These are phyloP conservation scores for Pocillopora damicornis DNA, from an alignment of 64 coral and sea anemone genomes.

Conservation along the genomic window DNA sequence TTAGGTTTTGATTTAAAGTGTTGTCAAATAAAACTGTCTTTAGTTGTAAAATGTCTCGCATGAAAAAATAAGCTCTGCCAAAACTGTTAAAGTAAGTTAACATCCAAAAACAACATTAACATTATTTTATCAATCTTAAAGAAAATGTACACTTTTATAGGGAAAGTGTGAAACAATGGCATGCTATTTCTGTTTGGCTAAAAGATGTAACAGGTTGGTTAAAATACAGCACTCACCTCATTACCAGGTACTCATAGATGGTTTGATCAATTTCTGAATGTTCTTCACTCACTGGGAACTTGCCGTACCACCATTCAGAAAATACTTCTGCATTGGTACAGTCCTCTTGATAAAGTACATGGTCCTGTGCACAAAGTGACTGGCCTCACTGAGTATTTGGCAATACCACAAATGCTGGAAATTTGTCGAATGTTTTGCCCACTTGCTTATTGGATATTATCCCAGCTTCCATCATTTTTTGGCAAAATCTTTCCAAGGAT, in stretches of 20 bases:
- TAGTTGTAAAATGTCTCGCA: too few relatives aligned
- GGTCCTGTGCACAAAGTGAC: not conserved
- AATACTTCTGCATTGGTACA: slow-evolving; percentile 30
- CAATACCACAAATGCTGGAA: slow-evolving; percentile 68
- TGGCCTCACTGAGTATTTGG: slow-evolving; percentile 13
- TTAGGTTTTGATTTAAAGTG: too few relatives aligned
- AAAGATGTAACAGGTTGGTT: not conserved
- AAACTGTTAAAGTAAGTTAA: too few relatives aligned
- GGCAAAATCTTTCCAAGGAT: not conserved
- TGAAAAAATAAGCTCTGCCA: too few relatives aligned
- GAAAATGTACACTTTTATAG: too few relatives aligned
- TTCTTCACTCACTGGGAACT: not conserved
- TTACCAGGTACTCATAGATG: not conserved
- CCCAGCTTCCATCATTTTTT: not conserved
- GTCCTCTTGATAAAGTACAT: slow-evolving; percentile 47
- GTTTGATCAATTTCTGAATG: not conserved
- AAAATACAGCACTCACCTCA: not conserved
- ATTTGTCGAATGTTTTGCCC: not conserved
- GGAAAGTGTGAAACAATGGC: too few relatives aligned
- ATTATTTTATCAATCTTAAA: too few relatives aligned
- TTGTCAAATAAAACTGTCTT: too few relatives aligned
- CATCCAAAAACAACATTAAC: too few relatives aligned
- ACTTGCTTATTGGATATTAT: not conserved
- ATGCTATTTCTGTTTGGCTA: too few relatives aligned
- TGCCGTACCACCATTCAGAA: slow-evolving; percentile 28